Evolutionary conservation across 2,888 invertebrate species (phyloP).

Genomic region (Abscondita cerata): DNA sequence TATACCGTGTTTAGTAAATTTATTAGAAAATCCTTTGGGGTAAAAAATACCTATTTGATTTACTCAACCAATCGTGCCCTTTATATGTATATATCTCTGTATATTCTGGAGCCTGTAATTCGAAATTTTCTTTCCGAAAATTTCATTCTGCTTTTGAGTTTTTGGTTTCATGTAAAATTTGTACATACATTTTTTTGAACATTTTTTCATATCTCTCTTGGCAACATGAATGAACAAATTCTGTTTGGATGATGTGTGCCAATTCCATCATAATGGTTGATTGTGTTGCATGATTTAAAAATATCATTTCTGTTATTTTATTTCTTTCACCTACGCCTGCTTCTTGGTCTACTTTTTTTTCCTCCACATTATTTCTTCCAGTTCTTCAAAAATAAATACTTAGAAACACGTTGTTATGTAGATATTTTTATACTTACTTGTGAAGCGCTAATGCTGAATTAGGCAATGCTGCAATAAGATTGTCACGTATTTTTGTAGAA

Average conservation of each 20-base stretch:
- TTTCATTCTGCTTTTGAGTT: background rate
- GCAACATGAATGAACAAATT: background rate
- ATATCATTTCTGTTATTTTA: background rate
- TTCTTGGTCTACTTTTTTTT: background rate
- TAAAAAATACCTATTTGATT: too few species aligned
- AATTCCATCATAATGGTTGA: background rate
- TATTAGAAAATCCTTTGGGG: too few species aligned
- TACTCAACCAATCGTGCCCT: too few species aligned
- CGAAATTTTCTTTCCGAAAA: background rate
- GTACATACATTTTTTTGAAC: background rate
- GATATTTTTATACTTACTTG: constrained; percentile 1
- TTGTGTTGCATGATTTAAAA: constrained; percentile 5
- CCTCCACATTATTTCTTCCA: background rate
- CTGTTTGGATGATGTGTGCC: background rate
- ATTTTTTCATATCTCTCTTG: background rate
- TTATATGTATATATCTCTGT: too few species aligned
- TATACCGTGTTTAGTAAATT: too few species aligned
- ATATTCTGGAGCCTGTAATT: background rate
- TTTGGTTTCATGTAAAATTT: background rate
- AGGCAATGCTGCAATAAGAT: background rate
- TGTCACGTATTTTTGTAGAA: background rate
- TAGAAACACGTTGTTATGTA: background rate
- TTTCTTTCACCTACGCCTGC: background rate
- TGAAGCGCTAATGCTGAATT: constrained; percentile 2
- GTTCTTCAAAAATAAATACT: background rate